Conservation (phyloP, 1,140 invertebrate species). For the Brachionus angularis region DNA sequence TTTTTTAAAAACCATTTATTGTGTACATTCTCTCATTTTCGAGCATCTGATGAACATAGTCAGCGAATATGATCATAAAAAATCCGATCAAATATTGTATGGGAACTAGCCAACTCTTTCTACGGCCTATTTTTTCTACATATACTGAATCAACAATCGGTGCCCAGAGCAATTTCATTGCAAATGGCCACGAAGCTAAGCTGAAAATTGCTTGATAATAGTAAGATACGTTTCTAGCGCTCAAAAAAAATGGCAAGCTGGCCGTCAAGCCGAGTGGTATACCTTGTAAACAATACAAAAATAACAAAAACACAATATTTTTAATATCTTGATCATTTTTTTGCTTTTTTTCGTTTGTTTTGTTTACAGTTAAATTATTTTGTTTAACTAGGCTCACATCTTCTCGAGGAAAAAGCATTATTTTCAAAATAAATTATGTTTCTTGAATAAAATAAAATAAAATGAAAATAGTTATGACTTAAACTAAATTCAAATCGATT, state of each 20-base stretch:
- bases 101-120: slow-evolving; percentile 95
- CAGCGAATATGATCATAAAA: slow-evolving; percentile 47
- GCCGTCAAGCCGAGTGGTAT: slow-evolving; percentile 84
- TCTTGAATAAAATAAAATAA: too few relatives aligned
- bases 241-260: slow-evolving; percentile 89
- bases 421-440: too few relatives aligned
- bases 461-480: too few relatives aligned
- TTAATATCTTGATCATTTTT: background rate
- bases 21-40: slow-evolving; percentile 44
- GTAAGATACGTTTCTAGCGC: slow-evolving; percentile 82
- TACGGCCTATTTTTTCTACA: slow-evolving; percentile 72
- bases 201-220: slow-evolving; percentile 87
- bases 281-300: slow-evolving; percentile 86
- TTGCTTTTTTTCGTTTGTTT: too few relatives aligned
- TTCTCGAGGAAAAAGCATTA: too few relatives aligned
- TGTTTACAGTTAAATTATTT: too few relatives aligned
- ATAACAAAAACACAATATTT: slow-evolving; percentile 63
- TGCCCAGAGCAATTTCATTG: slow-evolving; percentile 91
- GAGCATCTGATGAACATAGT: slow-evolving; percentile 52
- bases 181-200: slow-evolving; percentile 94
- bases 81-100: slow-evolving; percentile 70
- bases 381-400: too few relatives aligned
- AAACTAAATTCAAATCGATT: background rate
- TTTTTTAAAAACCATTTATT: background rate
- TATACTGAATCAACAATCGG: slow-evolving; percentile 92